Evolutionary conservation across 2,888 invertebrate species (phyloP).

Genomic region (Parthenolecanium corni): DNA sequence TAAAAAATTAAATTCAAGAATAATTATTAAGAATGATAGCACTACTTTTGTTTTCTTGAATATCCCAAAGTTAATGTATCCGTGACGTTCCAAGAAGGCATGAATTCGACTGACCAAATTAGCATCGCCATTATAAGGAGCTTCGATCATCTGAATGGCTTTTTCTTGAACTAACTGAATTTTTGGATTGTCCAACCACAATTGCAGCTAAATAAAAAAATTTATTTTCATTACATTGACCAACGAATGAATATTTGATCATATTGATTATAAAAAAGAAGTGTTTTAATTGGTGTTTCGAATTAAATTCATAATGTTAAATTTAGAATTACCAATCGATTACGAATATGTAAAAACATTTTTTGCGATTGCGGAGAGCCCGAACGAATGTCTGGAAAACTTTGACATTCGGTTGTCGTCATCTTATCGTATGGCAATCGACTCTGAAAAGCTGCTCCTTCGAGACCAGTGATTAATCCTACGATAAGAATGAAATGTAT

Average conservation of each 20-base stretch:
- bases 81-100: slow-evolving; percentile 86
- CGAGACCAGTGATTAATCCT: slow-evolving; percentile 48
- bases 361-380: slow-evolving; percentile 70
- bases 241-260: background rate
- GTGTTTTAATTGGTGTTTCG: background rate
- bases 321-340: slow-evolving; percentile 52
- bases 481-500: background rate
- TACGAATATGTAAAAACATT: slow-evolving; percentile 83
- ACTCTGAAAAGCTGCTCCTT: slow-evolving; percentile 89
- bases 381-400: slow-evolving; percentile 82
- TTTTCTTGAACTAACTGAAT: slow-evolving; percentile 75
- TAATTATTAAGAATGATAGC: background rate
- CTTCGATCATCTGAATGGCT: slow-evolving; percentile 63
- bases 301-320: background rate
- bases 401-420: slow-evolving; percentile 84
- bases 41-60: slow-evolving; percentile 74
- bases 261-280: background rate
- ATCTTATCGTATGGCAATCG: slow-evolving; percentile 88
- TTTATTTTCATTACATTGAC: background rate
- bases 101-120: slow-evolving; percentile 72
- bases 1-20: too few relatives aligned
- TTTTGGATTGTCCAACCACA: slow-evolving; percentile 94
- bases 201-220: slow-evolving; percentile 50
- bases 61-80: slow-evolving; percentile 94
- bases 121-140: slow-evolving; percentile 87